phyloP scores from a whole-genome alignment of 2,113 vertebrate genomes.

The Rutilus rutilus region DNA sequence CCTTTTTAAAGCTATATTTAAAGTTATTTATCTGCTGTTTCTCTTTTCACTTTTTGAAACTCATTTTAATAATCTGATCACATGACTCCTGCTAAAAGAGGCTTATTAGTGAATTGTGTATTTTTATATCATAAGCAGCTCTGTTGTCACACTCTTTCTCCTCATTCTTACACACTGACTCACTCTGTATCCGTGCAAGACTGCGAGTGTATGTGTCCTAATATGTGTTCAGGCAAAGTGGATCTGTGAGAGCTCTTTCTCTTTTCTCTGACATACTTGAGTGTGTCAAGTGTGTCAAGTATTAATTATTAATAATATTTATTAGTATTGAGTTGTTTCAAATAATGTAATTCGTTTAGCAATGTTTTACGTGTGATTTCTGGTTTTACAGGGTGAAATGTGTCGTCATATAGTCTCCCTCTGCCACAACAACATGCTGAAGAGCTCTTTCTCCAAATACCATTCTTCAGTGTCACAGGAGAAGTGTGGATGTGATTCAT shows the following conservation, averaged over 20 bases:
- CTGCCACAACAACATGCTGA: slow-evolving; percentile 69
- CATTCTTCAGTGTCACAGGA: slow-evolving; percentile 77
- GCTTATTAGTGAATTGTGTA: neutral
- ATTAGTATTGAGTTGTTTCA: slow-evolving; percentile 54
- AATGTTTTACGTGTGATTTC: slow-evolving; percentile 71
- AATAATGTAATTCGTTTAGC: slow-evolving; percentile 65
- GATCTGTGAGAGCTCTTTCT: neutral
- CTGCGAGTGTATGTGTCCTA: slow-evolving; percentile 14
- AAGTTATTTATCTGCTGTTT: neutral
- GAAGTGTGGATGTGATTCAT: slow-evolving; percentile 67
- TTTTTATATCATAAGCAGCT: neutral
- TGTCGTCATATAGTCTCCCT: slow-evolving; percentile 66
- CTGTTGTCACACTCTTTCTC: neutral
- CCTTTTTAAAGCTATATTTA: neutral
- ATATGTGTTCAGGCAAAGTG: neutral
- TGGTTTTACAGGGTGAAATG: slow-evolving; percentile 71
- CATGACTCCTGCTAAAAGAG: neutral
- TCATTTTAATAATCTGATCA: neutral
- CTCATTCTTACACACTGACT: neutral
- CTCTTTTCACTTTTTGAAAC: neutral
- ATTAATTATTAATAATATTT: slow-evolving; percentile 23
- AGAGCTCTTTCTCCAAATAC: slow-evolving; percentile 76
- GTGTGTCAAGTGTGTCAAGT: neutral
- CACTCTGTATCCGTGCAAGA: slow-evolving; percentile 26
- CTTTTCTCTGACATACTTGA: neutral